Evolutionary conservation across 1,140 invertebrate genomes (phyloP).

Genomic region (Bombyx mori): DNA sequence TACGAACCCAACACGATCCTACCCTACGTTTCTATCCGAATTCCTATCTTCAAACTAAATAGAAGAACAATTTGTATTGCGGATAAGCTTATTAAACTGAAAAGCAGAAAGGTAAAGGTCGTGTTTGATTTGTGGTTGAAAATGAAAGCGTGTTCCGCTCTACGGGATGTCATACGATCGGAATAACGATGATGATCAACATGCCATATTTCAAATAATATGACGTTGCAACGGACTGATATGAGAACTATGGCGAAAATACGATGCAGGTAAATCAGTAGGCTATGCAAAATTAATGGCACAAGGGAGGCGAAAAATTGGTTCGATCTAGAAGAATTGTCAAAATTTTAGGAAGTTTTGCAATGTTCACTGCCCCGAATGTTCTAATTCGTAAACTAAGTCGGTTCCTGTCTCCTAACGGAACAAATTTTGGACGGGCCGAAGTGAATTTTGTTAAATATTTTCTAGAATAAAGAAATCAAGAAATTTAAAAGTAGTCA

Average conservation of each 20-base stretch:
- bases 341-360: slow-evolving; percentile 7
- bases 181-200: slow-evolving; percentile 13
- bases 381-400: slow-evolving; percentile 21
- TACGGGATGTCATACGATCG: slow-evolving; percentile 22
- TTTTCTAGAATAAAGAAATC: slow-evolving; percentile 59
- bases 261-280: slow-evolving; percentile 44
- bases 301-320: slow-evolving; percentile 61
- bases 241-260: slow-evolving; percentile 27
- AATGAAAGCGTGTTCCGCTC: slow-evolving; percentile 27
- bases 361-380: too few species aligned
- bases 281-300: slow-evolving; percentile 60
- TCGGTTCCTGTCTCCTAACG: slow-evolving; percentile 30
- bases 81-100: too few species aligned
- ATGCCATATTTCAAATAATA: slow-evolving; percentile 17
- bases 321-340: slow-evolving; percentile 32
- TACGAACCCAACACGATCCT: too few species aligned
- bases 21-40: too few species aligned
- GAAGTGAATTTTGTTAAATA: slow-evolving; percentile 53
- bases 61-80: too few species aligned
- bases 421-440: slow-evolving; percentile 38
- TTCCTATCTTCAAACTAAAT: too few species aligned
- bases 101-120: too few species aligned
- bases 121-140: not conserved
- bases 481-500: slow-evolving; percentile 56
- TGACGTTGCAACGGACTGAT: slow-evolving; percentile 54